A percentile compares a stretch with the other conserved stretches of the same genome.
These are phyloP conservation scores for Drosophila athabasca DNA, from an alignment of 1,140 invertebrate species.

Conservation along the genomic window DNA sequence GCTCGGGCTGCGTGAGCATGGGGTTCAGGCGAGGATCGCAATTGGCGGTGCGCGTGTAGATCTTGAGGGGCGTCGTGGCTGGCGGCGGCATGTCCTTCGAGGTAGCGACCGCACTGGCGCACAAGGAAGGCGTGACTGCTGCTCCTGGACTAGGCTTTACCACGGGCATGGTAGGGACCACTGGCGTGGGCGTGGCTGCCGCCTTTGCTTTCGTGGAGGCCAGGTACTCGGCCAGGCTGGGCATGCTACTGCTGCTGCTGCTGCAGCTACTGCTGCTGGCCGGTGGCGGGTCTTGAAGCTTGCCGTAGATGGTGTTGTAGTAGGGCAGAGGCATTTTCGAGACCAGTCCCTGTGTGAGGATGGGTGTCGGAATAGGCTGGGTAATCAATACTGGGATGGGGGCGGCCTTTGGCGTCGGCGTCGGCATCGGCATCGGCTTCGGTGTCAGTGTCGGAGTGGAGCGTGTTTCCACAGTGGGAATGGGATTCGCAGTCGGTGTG, in stretches of 20 bases:
- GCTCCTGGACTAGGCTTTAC: not conserved
- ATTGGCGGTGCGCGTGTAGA: slow-evolving; percentile 76
- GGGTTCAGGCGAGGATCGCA: slow-evolving; percentile 82
- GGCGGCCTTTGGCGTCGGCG: slow-evolving; percentile 30
- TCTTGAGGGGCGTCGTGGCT: slow-evolving; percentile 58
- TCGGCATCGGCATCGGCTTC: not conserved
- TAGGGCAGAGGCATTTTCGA: slow-evolving; percentile 55
- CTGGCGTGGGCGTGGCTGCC: not conserved
- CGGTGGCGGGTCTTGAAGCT: slow-evolving; percentile 57
- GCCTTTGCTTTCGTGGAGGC: slow-evolving; percentile 57
- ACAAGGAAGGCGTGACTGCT: not conserved
- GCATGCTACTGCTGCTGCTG: slow-evolving; percentile 44
- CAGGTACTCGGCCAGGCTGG: slow-evolving; percentile 64
- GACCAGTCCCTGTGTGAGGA: not conserved
- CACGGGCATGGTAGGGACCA: too few relatives aligned
- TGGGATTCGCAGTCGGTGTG: not conserved
- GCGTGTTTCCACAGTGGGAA: not conserved
- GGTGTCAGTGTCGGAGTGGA: too few relatives aligned
- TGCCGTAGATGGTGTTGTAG: slow-evolving; percentile 81
- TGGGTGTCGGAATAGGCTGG: slow-evolving; percentile 24
- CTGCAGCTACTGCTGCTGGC: not conserved
- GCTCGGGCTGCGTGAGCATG: slow-evolving; percentile 71
- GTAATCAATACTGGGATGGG: slow-evolving; percentile 47
- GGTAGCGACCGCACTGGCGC: not conserved
- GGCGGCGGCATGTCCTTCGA: slow-evolving; percentile 55